Evolutionary conservation across 2,888 invertebrate genomes (phyloP), one percentile per base, ranked within the genome.

Genomic region (Dioctria rufipes): DNA sequence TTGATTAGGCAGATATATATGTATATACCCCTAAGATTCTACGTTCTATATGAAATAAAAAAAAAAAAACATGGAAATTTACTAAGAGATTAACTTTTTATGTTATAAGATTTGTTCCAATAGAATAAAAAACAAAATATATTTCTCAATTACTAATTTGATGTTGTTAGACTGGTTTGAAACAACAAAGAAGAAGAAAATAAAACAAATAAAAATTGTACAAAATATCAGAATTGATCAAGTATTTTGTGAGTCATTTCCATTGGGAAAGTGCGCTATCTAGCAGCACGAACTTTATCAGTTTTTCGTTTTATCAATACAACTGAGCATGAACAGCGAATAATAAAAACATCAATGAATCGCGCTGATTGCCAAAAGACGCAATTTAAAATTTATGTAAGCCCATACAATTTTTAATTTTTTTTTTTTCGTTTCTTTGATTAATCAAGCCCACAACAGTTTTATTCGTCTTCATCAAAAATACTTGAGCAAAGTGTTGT

Each of bases 341-440:
- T 11, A 54, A 54, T 54, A 54, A 54, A 54, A 54, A 54, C 54
- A 54, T 54, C 54, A 54, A 54, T 54, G 54, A 11, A 54, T 54
- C 54, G 54, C 8, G 54, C 49, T 46, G 49, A 46, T 6, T n/a
- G 11, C 11, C 11, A 11, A 4, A n/a, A 54, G 54, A n/a, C 54
- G 54, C 54, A 54, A 54, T 54, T 54, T 4, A 8, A 54, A 54
- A 54, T 54, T 54, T 54, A 54, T 54, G 54, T 54, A 54, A 8
- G 54, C 1, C 11, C 4, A 11, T 11, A n/a, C 6, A 6, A 54
- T 54, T 46, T 2, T 54, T 25, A 25, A 25, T 25, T 25, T 25
- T 25, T 25, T 25, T 25, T 25, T 25, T 25, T 25, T 25, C 0
- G 0, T 25, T 25, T 25, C 25, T 25, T 54, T 8, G 54, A 54